phyloP scores from a whole-genome alignment of 2,888 invertebrate genomes.

The Oscheius onirici region DNA sequence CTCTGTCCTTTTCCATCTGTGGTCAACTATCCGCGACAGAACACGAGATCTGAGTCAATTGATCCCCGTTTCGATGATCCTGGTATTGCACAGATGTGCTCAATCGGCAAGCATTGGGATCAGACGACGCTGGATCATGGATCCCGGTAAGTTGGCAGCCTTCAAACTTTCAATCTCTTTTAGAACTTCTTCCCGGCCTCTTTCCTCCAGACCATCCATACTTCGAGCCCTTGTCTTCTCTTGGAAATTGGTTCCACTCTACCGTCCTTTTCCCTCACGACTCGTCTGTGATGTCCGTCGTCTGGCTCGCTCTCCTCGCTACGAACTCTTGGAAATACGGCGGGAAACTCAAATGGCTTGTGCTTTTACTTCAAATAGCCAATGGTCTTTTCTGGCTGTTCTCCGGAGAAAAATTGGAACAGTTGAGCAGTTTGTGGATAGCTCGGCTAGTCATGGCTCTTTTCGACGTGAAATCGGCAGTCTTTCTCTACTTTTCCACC shows the following conservation, averaged over 20 bases:
- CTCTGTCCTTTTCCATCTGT: background rate
- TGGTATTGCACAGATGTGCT: constrained; percentile 48
- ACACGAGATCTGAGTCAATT: background rate
- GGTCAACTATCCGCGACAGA: background rate
- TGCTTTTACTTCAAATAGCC: background rate
- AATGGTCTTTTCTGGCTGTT: background rate
- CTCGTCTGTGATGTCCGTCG: background rate
- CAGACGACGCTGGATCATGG: constrained; percentile 59
- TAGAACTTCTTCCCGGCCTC: constrained; percentile 21
- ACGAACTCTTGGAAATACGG: too few species aligned
- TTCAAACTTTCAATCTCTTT: constrained; percentile 5
- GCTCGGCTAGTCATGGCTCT: too few species aligned
- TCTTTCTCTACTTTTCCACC: background rate
- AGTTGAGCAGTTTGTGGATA: too few species aligned
- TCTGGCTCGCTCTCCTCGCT: background rate
- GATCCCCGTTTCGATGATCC: background rate
- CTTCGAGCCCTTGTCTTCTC: background rate
- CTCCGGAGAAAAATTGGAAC: background rate
- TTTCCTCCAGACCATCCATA: background rate
- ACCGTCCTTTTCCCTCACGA: background rate
- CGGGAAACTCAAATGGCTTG: too few species aligned
- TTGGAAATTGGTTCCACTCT: constrained; percentile 6
- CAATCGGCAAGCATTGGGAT: constrained; percentile 39
- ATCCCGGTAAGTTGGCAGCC: constrained; percentile 29
- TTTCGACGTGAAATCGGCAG: background rate